Base-by-base conservation (phyloP, 2,888 invertebrate species). In the Agonum fuliginosum region DNA sequence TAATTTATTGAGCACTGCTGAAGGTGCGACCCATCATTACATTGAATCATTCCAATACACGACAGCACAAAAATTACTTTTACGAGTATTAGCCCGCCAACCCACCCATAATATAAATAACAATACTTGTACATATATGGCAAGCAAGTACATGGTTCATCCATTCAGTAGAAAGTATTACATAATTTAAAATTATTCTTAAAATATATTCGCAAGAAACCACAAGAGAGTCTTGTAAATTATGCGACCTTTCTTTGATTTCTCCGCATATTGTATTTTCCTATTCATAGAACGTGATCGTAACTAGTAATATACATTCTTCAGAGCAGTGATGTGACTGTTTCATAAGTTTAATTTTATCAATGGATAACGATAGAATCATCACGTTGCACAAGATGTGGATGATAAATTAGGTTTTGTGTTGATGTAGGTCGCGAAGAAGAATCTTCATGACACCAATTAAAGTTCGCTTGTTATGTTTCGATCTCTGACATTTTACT, bases 401-500 rank as follows among this genome's bases (percentile, higher is more conserved):
- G n/a, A 54, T n/a, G 24, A 54, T 54, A 54, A 54, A 54, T 54
- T 62, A 12, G 5, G 3, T 34, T 62, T 62, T 30, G 19, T 30
- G 10, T 27, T 34, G 27, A 24, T 54, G 17, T 62, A 30, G 58
- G 58, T 62, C 30, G 30, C 58, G 30, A 5, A 30, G 58, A 17
- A 46, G 14, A 30, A 5, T 62, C 30, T 34, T 62, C 58, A 62
- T 62, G 58, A 62, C 58, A 27, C 27, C 58, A 54, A 54, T 54
- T 54, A 54, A n/a, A 24, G 22, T 24, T 54, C 20, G 54, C 24
- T 48, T 19, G n/a, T 30, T 30, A 3, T 30, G 30, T 8, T 62
- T 62, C 58, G 17, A 62, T 62, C 58, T 62, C 30, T 62, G 58
- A 62, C 58, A 62, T 62, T 62, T 62, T n/a, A 62, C 5, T 34